Evolutionary conservation across 2,797 vertebrate species (phyloP), one percentile per base, ranked within the genome.

Genomic region (Peromyscus melanophrys): DNA sequence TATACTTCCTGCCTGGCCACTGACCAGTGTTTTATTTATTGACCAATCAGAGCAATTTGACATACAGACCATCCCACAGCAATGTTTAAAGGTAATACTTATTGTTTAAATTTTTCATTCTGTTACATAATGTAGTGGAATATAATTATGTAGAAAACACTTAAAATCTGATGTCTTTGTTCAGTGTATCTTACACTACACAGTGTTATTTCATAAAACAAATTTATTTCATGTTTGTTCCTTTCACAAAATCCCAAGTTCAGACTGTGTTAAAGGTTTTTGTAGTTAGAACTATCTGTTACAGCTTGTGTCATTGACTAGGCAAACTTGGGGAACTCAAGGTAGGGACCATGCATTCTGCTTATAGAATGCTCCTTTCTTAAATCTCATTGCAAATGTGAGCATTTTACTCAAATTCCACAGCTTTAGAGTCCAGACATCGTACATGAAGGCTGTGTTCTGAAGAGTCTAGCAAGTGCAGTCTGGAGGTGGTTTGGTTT

Each of bases 141-240:
- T 76, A 57, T 43, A 90, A 96, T 69, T 49, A 78, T 21, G 37
- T 67, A 67, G 21, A 80, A 92, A 4, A 57, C 11, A 86, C 80
- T 76, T 82, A 86, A 94, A 88, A 82, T 59, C 91, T 89, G 31
- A 83, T 90, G 4, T 61, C 31, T 94, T 92, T 86, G 21, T 76
- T 96, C 92, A 67, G 34, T 83, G 1, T 65, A 67, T 84, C 19
- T 81, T 80, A 49, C 16, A 21, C 59, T 93, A n/a, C 14, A 65
- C 59, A 84, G 6, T 90, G 95, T 92, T 17, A 85, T 90, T 75
- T 93, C 31, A 86, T 91, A 10, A 63, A n/a, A 67, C 1, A 89
- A 5, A 94, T 87, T 85, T 16, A 83, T 91, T 92, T 89, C 81
- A 77, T 52, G 73, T 86, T 77, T 63, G 27, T 87, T 73, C 14